Conservation (phyloP, 2,797 vertebrate species). For the Sebastes flavidus region DNA sequence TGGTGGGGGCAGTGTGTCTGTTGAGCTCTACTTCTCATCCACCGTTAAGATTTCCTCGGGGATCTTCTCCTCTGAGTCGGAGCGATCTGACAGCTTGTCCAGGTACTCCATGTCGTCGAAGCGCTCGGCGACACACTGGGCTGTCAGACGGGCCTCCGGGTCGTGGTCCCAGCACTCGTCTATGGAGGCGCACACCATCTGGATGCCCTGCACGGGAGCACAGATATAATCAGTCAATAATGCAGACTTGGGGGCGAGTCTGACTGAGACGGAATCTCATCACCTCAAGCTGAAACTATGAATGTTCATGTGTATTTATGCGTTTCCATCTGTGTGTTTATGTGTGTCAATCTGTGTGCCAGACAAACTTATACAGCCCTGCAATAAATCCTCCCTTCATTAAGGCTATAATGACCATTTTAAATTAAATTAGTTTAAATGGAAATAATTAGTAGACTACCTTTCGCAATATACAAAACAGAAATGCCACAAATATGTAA, state of each 20-base stretch:
- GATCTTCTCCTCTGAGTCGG: constrained; percentile 93
- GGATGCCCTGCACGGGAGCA: constrained; percentile 87
- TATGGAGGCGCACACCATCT: constrained; percentile 91
- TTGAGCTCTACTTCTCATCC: constrained; percentile 84
- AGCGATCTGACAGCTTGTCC: constrained; percentile 88
- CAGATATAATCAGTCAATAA: constrained; percentile 24
- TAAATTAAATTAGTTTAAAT: background rate
- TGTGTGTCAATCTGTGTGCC: background rate
- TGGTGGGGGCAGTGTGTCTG: constrained; percentile 37
- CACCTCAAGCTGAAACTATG: background rate
- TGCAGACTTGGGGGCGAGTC: background rate
- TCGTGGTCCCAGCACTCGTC: constrained; percentile 98
- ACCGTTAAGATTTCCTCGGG: constrained; percentile 86
- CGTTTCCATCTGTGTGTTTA: background rate
- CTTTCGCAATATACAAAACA: background rate
- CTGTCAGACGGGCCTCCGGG: constrained; percentile 94
- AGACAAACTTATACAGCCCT: background rate
- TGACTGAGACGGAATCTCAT: background rate
- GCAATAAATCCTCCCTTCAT: background rate
- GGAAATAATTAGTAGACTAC: background rate
- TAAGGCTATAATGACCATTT: background rate
- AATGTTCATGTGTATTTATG: background rate
- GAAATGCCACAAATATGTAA: background rate
- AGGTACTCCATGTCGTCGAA: constrained; percentile 89
- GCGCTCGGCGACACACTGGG: constrained; percentile 93